Evolutionary conservation across 2,888 invertebrate genomes (phyloP).

Genomic region (Syrphus vitripennis): DNA sequence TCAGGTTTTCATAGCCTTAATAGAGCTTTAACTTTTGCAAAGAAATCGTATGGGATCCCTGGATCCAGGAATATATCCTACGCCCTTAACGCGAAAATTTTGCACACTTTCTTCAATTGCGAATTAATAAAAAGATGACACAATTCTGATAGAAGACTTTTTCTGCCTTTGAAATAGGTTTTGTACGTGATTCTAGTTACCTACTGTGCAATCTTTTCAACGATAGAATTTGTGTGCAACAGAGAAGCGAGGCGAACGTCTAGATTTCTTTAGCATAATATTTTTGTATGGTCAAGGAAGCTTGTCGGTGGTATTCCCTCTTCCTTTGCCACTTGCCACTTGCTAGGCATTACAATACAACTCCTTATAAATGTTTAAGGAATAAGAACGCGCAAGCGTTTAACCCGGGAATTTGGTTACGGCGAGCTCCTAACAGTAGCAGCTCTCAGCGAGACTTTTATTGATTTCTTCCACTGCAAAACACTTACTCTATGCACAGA

Average conservation of each 20-base stretch:
- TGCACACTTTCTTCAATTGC: conserved; percentile 31
- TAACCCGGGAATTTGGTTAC: conserved; percentile 79
- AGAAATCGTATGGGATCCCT: conserved; percentile 21
- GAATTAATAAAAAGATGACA: conserved; percentile 47
- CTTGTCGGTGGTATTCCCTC: conserved; percentile 37
- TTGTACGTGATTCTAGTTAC: conserved; percentile 13
- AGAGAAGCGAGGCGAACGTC: conserved; percentile 2
- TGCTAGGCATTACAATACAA: conserved; percentile 43
- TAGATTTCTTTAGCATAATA: conserved; percentile 29
- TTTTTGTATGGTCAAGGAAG: conserved; percentile 48
- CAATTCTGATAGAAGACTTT: conserved; percentile 18
- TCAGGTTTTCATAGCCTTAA: neutral
- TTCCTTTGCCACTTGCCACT: conserved; percentile 39
- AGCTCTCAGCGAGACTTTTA: conserved; percentile 51
- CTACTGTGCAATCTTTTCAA: conserved; percentile 23
- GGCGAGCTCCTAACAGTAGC: conserved; percentile 50
- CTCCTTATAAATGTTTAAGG: conserved; percentile 59
- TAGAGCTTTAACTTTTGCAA: conserved; percentile 25
- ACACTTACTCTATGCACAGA: conserved; percentile 39
- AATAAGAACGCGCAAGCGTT: conserved; percentile 80
- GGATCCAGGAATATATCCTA: conserved; percentile 50
- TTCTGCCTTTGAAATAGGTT: neutral
- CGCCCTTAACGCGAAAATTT: conserved; percentile 27
- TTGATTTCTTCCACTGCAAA: conserved; percentile 69
- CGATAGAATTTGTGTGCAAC: conserved; percentile 16